Conservation (phyloP, 2,113 vertebrate species). For the Neodontobutis hainanensis region DNA sequence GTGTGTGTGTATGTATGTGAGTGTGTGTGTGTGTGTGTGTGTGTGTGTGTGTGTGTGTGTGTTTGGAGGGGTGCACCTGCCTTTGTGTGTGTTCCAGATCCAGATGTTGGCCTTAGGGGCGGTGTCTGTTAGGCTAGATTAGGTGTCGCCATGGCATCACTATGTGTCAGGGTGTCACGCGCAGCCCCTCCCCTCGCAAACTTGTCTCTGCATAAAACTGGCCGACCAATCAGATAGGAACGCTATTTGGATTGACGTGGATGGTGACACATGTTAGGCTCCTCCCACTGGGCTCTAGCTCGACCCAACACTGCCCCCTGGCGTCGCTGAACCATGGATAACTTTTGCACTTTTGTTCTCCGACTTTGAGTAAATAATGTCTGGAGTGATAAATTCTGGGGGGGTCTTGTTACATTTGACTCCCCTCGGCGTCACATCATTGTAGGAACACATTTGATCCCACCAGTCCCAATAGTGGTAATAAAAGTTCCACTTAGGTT, state of each 20-base stretch:
- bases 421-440: background rate
- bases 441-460: too few species aligned
- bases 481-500: too few species aligned
- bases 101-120: slow-evolving; percentile 43
- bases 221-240: slow-evolving; percentile 41
- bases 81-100: slow-evolving; percentile 7
- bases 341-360: background rate
- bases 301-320: slow-evolving; percentile 71
- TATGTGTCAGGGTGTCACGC: slow-evolving; percentile 15
- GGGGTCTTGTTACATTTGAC: background rate
- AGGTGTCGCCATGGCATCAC: slow-evolving; percentile 49
- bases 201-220: slow-evolving; percentile 37
- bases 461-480: too few species aligned
- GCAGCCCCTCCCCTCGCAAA: slow-evolving; percentile 43
- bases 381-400: background rate
- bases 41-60: too few species aligned
- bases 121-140: slow-evolving; percentile 48
- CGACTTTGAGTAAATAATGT: background rate
- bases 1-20: background rate
- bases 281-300: slow-evolving; percentile 18
- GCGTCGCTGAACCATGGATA: slow-evolving; percentile 1
- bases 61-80: background rate
- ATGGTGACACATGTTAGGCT: background rate
- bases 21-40: background rate
- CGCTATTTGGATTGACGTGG: background rate